Evolutionary conservation across 2,888 invertebrate genomes (phyloP), one percentile per base, ranked within the genome.

Genomic region (Sthenelais limicola): DNA sequence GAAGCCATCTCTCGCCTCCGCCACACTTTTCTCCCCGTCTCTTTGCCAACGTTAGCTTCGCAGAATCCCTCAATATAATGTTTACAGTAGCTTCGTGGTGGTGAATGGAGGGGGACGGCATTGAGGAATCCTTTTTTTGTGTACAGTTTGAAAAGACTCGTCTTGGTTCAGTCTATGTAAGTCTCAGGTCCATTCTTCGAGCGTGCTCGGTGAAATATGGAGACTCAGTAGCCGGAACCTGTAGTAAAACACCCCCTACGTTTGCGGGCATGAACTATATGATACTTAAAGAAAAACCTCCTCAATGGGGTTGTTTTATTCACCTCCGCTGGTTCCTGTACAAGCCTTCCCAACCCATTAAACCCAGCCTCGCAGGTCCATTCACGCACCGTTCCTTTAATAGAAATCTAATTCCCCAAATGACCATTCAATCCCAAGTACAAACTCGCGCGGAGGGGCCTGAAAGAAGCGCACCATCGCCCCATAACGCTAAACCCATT

Each of bases 341-440:
- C 52, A n/a, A n/a, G 3, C 52, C 52, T 15, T 30, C 24, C 21
- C 52, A n/a, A 26, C 4, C 51, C 26, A n/a, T 24, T 30, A 24
- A 7, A 52, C 52, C 24, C 52, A 7, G 5, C 4, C 52, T 28
- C 7, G 18, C 7, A 15, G 52, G 30, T 26, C 52, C 24, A 18
- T 30, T 15, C 52, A 52, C 21, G n/a, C 24, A 48, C 24, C 52
- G 28, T 24, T 24, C 24, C 52, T 52, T 52, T 5, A 52, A 52
- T 52, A 52, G 52, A 52, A 52, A 52, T 52, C 52, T 52, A 52
- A 52, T 52, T 52, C 52, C 52, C 52, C 5, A 52, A 52, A 52
- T 52, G 52, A 52, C 28, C 52, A 52, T 52, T 52, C 52, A 52
- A 52, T n/a, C 52, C 52, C 24, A 26, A 28, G 52, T 26, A 52